A percentile compares a stretch with the other conserved stretches of the same genome.
phyloP scores from a whole-genome alignment of 2,797 vertebrate genomes.

The Eurystomus glaucurus region DNA sequence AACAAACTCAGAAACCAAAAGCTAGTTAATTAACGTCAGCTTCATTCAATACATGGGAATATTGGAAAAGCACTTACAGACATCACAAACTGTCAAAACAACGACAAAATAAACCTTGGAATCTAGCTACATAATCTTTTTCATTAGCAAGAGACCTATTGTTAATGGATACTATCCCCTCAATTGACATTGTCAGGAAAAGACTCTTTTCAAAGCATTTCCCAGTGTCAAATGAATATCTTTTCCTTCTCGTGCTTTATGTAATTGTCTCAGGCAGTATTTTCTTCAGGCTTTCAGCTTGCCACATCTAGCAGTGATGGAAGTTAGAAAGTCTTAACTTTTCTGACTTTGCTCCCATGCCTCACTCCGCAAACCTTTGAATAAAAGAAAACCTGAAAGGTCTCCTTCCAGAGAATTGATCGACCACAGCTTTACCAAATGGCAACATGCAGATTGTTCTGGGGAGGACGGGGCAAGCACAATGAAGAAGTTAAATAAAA shows the following conservation, averaged over 20 bases:
- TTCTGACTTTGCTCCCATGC: background rate
- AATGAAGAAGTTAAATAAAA: background rate
- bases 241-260: background rate
- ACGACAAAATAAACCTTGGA: constrained; percentile 61
- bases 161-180: constrained; percentile 17
- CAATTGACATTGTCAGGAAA: constrained; percentile 51
- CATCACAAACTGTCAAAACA: constrained; percentile 57
- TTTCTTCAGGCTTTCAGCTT: background rate
- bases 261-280: background rate
- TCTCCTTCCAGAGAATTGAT: background rate
- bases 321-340: constrained; percentile 1
- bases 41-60: constrained; percentile 39
- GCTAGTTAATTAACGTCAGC: constrained; percentile 38
- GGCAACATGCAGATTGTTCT: background rate
- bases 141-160: constrained; percentile 23
- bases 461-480: background rate
- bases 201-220: constrained; percentile 41
- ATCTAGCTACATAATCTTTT: constrained; percentile 37
- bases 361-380: background rate
- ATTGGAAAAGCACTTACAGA: constrained; percentile 67
- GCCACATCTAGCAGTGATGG: rapidly evolving
- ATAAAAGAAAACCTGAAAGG: background rate
- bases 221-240: background rate
- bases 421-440: background rate
- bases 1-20: constrained; percentile 56